Conservation (phyloP, 2,113 vertebrate genomes). For the Gorsachius goisagi region DNA sequence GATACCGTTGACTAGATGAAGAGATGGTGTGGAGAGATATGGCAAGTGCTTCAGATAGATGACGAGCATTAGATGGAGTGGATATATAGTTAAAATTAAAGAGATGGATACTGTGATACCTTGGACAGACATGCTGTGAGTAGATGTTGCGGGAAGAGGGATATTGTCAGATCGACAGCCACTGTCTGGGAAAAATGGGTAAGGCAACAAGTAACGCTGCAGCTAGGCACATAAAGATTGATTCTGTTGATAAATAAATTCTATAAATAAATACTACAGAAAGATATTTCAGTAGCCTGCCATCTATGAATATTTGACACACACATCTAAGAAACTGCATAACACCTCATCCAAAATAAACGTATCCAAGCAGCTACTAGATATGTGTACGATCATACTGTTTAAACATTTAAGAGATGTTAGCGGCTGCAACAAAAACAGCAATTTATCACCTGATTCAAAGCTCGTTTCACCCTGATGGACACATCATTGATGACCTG, state of each 20-base stretch:
- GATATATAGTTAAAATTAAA: slow-evolving; percentile 48
- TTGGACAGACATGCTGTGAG: not conserved
- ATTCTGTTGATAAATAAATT: slow-evolving; percentile 56
- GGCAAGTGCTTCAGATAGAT: not conserved
- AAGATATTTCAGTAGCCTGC: slow-evolving; percentile 50
- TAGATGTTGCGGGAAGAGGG: slow-evolving; percentile 32
- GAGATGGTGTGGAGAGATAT: not conserved
- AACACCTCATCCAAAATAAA: slow-evolving; percentile 54
- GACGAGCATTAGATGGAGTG: not conserved
- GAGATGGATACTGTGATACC: slow-evolving; percentile 21
- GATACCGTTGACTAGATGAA: not conserved
- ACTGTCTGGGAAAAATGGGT: slow-evolving; percentile 11
- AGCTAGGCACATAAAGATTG: slow-evolving; percentile 14
- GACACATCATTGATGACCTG: not conserved
- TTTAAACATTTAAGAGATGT: slow-evolving; percentile 57
- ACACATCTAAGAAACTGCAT: slow-evolving; percentile 40
- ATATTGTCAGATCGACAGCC: not conserved
- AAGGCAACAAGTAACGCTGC: slow-evolving; percentile 12
- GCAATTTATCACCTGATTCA: slow-evolving; percentile 19
- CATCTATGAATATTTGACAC: slow-evolving; percentile 64
- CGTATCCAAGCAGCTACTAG: slow-evolving; percentile 16
- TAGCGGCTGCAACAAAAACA: slow-evolving; percentile 23
- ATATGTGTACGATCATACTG: not conserved
- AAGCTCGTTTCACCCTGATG: not conserved
- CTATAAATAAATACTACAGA: slow-evolving; percentile 66